phyloP scores from a whole-genome alignment of 2,888 invertebrate genomes.

The Drosophila mayaguana region DNA sequence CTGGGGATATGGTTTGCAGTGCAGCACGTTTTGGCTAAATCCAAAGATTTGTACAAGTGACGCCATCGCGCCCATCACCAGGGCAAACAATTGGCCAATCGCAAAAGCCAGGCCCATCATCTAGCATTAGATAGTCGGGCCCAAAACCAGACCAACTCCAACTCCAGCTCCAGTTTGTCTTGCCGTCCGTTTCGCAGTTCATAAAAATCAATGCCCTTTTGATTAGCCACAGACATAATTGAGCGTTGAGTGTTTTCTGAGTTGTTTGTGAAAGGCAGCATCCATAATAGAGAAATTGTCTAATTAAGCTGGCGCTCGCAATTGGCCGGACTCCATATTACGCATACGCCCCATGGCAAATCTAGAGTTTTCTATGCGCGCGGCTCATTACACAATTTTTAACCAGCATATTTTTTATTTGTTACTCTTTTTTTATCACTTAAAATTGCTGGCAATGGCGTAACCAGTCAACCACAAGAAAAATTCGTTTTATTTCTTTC shows the following conservation, averaged over 20 bases:
- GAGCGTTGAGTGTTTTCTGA: slow-evolving; percentile 33
- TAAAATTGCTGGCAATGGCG: slow-evolving; percentile 22
- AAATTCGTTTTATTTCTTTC: neutral
- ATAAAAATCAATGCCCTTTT: slow-evolving; percentile 81
- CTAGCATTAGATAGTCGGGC: slow-evolving; percentile 4
- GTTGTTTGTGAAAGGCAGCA: slow-evolving; percentile 66
- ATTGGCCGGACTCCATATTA: slow-evolving; percentile 61
- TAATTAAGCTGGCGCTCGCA: slow-evolving; percentile 66
- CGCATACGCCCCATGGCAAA: slow-evolving; percentile 66
- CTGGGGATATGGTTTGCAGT: neutral
- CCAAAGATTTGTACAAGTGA: slow-evolving; percentile 79
- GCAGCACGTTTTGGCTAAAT: slow-evolving; percentile 74
- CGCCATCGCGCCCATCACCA: slow-evolving; percentile 62
- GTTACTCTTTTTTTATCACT: slow-evolving; percentile 21
- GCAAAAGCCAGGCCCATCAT: slow-evolving; percentile 33
- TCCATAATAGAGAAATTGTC: slow-evolving; percentile 77
- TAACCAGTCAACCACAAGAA: slow-evolving; percentile 16
- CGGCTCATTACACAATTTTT: slow-evolving; percentile 55
- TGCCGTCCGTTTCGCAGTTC: slow-evolving; percentile 57
- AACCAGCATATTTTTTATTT: slow-evolving; percentile 13
- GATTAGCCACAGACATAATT: slow-evolving; percentile 75
- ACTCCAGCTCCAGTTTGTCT: neutral
- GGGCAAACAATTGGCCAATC: slow-evolving; percentile 45
- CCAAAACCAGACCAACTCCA: neutral
- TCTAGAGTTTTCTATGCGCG: slow-evolving; percentile 27